Evolutionary conservation across 2,888 invertebrate genomes (phyloP).

Genomic region (Ophraella communa): DNA sequence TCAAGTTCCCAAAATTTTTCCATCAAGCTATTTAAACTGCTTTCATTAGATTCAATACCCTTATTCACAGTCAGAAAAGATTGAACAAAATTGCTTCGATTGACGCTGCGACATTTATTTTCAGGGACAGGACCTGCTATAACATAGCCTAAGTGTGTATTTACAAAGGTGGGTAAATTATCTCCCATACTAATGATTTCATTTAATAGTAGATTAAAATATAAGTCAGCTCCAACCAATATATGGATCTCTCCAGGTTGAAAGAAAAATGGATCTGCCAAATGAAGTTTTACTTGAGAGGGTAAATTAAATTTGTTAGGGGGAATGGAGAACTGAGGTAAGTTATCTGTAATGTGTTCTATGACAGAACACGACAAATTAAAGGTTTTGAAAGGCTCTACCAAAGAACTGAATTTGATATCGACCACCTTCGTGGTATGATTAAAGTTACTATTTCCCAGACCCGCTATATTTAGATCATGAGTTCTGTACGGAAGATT

Average conservation of each 20-base stretch:
- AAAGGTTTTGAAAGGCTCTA: not conserved
- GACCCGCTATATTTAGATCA: not conserved
- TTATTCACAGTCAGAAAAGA: not conserved
- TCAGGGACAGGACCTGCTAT: not conserved
- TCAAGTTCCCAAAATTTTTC: not conserved
- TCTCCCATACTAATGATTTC: not conserved
- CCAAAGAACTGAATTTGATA: not conserved
- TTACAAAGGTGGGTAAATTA: not conserved
- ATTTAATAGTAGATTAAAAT: not conserved
- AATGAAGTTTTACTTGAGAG: not conserved
- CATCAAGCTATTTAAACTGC: not conserved
- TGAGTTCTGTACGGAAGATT: not conserved
- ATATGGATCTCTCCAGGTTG: not conserved
- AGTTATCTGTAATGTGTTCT: too few relatives aligned
- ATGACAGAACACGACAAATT: too few relatives aligned
- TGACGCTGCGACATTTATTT: not conserved
- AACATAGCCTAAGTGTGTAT: not conserved
- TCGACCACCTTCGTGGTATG: not conserved
- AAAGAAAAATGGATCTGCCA: not conserved
- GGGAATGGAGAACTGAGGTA: not conserved
- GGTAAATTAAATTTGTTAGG: not conserved
- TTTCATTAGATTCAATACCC: not conserved
- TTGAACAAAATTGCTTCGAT: not conserved
- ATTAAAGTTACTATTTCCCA: not conserved
- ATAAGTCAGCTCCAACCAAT: not conserved